Evolutionary conservation across 2,113 vertebrate species (phyloP).

Genomic region (Crocuta crocuta): DNA sequence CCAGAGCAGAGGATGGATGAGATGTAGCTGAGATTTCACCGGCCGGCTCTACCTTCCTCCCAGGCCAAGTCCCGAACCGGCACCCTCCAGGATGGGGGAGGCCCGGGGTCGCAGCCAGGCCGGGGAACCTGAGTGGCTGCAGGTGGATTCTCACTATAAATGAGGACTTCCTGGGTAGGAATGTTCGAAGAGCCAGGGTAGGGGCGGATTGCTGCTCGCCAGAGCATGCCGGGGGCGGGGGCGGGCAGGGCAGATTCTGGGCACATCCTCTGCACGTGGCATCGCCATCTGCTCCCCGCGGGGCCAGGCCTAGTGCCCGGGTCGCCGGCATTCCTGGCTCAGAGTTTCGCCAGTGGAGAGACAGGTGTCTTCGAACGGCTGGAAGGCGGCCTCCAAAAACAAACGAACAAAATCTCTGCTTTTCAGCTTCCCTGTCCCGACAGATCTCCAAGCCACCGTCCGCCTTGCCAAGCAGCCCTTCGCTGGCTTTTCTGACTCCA

Average conservation of each 20-base stretch:
- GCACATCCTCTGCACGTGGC: background rate
- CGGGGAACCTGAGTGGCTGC: conserved; percentile 1
- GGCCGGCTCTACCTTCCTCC: background rate
- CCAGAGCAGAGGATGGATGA: background rate
- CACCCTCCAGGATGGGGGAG: background rate
- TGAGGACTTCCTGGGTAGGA: background rate
- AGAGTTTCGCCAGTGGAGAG: background rate
- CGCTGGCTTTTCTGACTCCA: background rate
- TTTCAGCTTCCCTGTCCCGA: background rate
- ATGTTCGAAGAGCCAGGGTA: background rate
- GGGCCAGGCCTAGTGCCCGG: background rate
- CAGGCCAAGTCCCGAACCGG: background rate
- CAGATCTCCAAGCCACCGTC: background rate
- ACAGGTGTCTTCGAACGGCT: conserved; percentile 47
- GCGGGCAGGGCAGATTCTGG: background rate
- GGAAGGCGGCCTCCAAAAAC: background rate
- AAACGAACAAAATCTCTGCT: background rate
- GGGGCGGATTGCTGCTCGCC: background rate
- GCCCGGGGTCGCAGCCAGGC: background rate
- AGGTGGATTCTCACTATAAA: background rate
- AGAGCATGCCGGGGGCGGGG: background rate
- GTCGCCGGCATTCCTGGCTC: background rate
- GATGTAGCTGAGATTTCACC: background rate
- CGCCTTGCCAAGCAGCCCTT: background rate
- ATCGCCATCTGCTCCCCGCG: rapidly evolving